Evolutionary conservation across 2,888 invertebrate genomes (phyloP).

Genomic region (Apoda limacodes): DNA sequence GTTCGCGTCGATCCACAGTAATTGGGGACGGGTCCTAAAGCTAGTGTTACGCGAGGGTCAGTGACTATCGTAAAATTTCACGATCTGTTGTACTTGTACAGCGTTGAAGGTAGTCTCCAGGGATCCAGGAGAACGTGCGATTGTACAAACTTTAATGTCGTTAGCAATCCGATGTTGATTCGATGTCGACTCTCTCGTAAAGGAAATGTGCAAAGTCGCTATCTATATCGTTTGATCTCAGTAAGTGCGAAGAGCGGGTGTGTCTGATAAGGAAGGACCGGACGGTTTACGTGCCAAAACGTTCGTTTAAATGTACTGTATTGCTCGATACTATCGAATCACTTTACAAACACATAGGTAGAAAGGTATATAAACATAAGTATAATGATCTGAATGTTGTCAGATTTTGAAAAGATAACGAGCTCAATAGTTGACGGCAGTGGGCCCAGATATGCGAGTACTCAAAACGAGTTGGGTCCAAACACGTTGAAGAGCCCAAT

Average conservation of each 20-base stretch:
- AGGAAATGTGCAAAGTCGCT: constrained; percentile 27
- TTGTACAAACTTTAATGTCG: no score
- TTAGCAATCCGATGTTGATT: no score
- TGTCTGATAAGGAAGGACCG: no score
- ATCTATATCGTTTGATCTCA: constrained; percentile 25
- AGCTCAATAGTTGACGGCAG: constrained; percentile 32
- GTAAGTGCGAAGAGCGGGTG: constrained; percentile 18
- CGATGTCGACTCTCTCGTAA: constrained; percentile 25
- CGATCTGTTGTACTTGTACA: constrained; percentile 35
- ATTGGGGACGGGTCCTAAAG: constrained; percentile 39
- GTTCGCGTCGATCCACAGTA: constrained; percentile 42
- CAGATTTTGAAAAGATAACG: constrained; percentile 50
- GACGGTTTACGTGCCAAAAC: constrained; percentile 26
- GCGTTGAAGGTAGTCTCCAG: constrained; percentile 10
- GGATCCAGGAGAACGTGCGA: no score
- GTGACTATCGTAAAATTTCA: constrained; percentile 53
- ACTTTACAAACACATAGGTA: neutral
- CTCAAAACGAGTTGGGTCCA: constrained; percentile 37
- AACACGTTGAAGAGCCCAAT: constrained; percentile 57
- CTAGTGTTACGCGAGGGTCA: constrained; percentile 43
- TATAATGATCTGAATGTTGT: constrained; percentile 44
- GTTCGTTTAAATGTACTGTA: constrained; percentile 21
- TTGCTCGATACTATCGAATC: constrained; percentile 22
- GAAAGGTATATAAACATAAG: constrained; percentile 27
- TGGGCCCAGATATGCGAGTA: constrained; percentile 35